A percentile compares a stretch with the other conserved stretches of the same genome.
phyloP scores from a whole-genome alignment of 2,113 vertebrate species.

The Triplophysa dalaica region DNA sequence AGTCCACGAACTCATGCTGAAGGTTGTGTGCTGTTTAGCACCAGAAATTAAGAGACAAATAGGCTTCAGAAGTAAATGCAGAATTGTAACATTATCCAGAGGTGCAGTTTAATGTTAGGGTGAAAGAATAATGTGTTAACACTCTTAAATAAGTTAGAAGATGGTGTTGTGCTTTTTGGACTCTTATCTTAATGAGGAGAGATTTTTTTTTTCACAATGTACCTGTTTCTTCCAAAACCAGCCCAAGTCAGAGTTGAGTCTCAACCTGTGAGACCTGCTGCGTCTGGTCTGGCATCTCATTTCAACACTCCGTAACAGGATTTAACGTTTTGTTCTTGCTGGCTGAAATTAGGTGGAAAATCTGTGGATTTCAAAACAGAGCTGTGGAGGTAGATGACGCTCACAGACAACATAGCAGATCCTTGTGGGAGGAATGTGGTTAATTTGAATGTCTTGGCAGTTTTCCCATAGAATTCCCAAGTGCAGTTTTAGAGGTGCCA shows the following conservation, averaged over 20 bases:
- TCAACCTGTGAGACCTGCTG: slow-evolving; percentile 24
- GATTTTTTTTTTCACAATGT: background rate
- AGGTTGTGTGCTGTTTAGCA: background rate
- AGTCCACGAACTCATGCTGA: background rate
- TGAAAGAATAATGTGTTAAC: no score
- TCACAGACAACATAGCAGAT: background rate
- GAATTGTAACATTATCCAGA: background rate
- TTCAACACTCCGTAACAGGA: background rate
- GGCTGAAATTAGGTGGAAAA: slow-evolving; percentile 21
- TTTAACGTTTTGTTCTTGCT: slow-evolving; percentile 11
- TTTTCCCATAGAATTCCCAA: slow-evolving; percentile 10
- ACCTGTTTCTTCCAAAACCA: background rate
- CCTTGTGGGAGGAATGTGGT: slow-evolving; percentile 9
- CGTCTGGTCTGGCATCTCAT: slow-evolving; percentile 18
- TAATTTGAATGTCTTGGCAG: slow-evolving; percentile 29
- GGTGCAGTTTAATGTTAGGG: no score
- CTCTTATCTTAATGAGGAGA: background rate
- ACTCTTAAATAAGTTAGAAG: no score
- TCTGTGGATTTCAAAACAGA: slow-evolving; percentile 33
- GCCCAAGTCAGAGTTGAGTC: background rate
- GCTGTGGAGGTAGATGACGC: slow-evolving; percentile 2
- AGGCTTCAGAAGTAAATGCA: background rate
- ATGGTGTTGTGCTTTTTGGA: no score
- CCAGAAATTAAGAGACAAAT: background rate
- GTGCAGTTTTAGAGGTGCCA: background rate